Percentiles rank a stretch among this genome's conserved stretches.
Conservation (phyloP, 2,797 vertebrate genomes). For the Xiphophorus birchmanni region DNA sequence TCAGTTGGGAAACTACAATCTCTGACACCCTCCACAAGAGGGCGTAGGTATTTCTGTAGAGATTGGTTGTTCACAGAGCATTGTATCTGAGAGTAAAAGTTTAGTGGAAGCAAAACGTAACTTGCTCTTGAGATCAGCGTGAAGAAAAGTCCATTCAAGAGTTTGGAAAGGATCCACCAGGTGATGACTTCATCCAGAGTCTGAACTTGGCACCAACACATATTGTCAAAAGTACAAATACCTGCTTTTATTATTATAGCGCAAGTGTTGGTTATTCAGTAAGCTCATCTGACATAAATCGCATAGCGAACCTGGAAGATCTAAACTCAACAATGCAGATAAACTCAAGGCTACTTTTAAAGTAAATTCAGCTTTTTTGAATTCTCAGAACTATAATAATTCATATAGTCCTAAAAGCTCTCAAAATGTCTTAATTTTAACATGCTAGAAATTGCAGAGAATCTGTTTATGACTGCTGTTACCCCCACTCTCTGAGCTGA, state of each 20-base stretch:
- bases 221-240: neutral
- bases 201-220: neutral
- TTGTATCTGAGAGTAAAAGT: neutral
- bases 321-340: neutral
- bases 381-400: neutral
- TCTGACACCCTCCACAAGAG: neutral
- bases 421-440: neutral
- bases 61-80: neutral
- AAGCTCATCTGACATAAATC: neutral
- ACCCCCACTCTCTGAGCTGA: neutral
- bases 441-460: neutral
- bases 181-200: neutral
- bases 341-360: neutral
- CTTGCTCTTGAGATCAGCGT: neutral
- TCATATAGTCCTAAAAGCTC: neutral
- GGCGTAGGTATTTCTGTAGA: neutral
- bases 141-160: neutral
- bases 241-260: neutral
- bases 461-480: neutral
- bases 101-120: neutral
- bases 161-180: neutral
- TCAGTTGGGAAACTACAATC: neutral
- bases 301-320: neutral
- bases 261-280: neutral
- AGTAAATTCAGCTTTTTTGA: neutral